Evolutionary conservation across 2,888 invertebrate species (phyloP), one percentile per base, ranked within the genome.

Genomic region (Camponotus fellah): DNA sequence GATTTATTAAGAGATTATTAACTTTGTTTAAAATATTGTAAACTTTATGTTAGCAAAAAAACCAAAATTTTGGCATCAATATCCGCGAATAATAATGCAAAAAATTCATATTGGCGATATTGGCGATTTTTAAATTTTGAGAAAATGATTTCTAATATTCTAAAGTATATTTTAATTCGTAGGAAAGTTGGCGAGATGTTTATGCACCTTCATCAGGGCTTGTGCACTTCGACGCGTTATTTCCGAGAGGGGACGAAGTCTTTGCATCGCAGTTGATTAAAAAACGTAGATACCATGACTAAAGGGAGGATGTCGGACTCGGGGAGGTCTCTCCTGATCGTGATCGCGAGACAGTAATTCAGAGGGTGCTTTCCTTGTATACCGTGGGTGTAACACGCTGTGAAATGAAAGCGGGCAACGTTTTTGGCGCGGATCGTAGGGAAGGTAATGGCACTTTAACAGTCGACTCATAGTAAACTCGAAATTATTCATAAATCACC

Each of bases 371-470:
- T 71, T 79, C 69, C 64, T 74, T 40, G 17, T 49, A 58, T 37
- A 64, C 21, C 56, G 60, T 68, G 64, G 65, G 86, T 75, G 84
- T 74, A 79, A 58, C 43, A 62, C 68, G 62, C 32, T 21, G 68
- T 37, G 79, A 60, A 60, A 69, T 46, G 79, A 69, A 60, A 68
- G 58, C 58, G 69, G 34, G 60, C 85, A 86, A 88, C 81, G 89
- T 89, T 90, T 90, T 90, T 68, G 86, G 83, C 49, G 74, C 82
- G 85, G 87, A 72, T 89, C 86, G 85, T 90, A 87, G 79, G 37
- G 46, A 69, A 60, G 26, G 60, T 60, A 69, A 79, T 69, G 79
- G 26, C 26, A 60, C 60, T 79, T 79, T 69, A 79, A 79, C 79
- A 79, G 79, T 69, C 71, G 79, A 79, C 79, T 79, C 79, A 79